Evolutionary conservation across 2,113 vertebrate genomes (phyloP).

Genomic region (Oryzias celebensis): DNA sequence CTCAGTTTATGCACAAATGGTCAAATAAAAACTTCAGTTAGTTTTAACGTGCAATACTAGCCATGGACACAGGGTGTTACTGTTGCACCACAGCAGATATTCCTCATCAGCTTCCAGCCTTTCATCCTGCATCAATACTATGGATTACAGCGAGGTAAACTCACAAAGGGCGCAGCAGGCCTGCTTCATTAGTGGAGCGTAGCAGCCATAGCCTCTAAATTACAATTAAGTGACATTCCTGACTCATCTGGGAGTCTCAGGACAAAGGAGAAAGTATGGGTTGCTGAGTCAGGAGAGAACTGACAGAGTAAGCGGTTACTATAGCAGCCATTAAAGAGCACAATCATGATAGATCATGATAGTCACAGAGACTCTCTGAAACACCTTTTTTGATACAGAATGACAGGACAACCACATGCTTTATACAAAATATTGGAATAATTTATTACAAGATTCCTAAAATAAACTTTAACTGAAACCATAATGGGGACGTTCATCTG

Average conservation of each 20-base stretch:
- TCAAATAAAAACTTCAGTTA: not conserved
- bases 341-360: constrained; percentile 15
- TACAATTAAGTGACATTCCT: constrained; percentile 67
- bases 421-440: no score
- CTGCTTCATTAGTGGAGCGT: constrained; percentile 60
- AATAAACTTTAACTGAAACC: no score
- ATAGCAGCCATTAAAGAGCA: constrained; percentile 24
- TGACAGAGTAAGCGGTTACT: constrained; percentile 5
- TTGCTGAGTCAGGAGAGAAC: constrained; percentile 48
- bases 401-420: no score
- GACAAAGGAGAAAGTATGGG: constrained; percentile 3
- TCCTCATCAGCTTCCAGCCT: not conserved
- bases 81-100: constrained; percentile 36
- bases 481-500: no score
- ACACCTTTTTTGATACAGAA: no score
- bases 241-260: constrained; percentile 32
- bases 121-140: constrained; percentile 46
- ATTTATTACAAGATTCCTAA: no score
- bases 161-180: constrained; percentile 44
- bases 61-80: constrained; percentile 65
- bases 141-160: constrained; percentile 59
- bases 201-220: constrained; percentile 67
- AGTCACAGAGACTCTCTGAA: not conserved
- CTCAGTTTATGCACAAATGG: no score
- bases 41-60: constrained; percentile 14